A percentile compares a stretch with the other conserved stretches of the same genome.
phyloP scores from a whole-genome alignment of 2,888 invertebrate genomes.

The Hyalella azteca region DNA sequence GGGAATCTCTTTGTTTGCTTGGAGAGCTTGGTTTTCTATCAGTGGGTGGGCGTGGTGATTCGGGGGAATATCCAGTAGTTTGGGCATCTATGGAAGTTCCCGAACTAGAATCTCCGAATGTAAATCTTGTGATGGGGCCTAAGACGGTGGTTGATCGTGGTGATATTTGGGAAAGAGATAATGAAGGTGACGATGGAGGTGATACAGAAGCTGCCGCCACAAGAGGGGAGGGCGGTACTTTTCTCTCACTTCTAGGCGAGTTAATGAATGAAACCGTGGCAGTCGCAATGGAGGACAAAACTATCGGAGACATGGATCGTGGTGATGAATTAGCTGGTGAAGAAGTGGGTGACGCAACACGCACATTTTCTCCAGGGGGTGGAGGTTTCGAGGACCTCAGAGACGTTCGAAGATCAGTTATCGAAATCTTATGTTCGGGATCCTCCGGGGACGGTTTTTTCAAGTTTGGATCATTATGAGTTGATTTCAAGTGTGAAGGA shows the following conservation, averaged over 20 bases:
- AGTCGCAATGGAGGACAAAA: slow-evolving; percentile 8
- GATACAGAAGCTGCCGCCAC: background rate
- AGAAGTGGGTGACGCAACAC: background rate
- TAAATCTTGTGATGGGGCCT: background rate
- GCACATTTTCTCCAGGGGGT: background rate
- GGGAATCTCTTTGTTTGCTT: background rate
- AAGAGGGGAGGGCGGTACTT: background rate
- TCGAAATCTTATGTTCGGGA: slow-evolving; percentile 50
- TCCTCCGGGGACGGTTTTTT: slow-evolving; percentile 54
- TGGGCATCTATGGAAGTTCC: slow-evolving; percentile 37
- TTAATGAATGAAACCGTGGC: background rate
- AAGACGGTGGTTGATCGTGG: slow-evolving; percentile 13
- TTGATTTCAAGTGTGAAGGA: background rate
- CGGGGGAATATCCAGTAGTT: slow-evolving; percentile 23
- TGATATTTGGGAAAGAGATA: slow-evolving; percentile 9
- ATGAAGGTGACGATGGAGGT: slow-evolving; percentile 31
- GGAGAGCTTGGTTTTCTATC: background rate
- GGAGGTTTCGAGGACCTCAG: background rate
- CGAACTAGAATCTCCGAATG: slow-evolving; percentile 34
- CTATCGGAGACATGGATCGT: slow-evolving; percentile 9
- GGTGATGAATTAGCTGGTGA: slow-evolving; percentile 18
- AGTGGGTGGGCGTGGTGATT: slow-evolving; percentile 5
- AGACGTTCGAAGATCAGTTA: slow-evolving; percentile 43
- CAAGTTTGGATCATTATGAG: slow-evolving; percentile 47
- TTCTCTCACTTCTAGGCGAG: slow-evolving; percentile 1